phyloP scores from a whole-genome alignment of 1,140 invertebrate species.

The Paraescarpia echinospica region DNA sequence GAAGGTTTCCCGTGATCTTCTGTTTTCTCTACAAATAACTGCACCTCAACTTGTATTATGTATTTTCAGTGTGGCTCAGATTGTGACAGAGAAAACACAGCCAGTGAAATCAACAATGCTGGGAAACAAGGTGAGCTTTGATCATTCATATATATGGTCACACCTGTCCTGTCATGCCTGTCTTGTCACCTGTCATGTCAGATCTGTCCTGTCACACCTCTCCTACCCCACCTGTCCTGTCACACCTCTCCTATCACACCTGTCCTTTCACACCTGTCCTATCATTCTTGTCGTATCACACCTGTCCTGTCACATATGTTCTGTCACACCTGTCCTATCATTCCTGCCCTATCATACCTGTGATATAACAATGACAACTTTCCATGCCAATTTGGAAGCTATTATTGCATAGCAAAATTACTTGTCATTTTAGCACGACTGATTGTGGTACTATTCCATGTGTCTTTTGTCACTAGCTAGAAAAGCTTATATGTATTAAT shows the following conservation, averaged over 20 bases:
- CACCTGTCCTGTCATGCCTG: background rate
- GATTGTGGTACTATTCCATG: background rate
- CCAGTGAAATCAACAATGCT: background rate
- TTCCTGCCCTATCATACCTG: too few species aligned
- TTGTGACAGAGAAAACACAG: background rate
- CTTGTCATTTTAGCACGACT: too few species aligned
- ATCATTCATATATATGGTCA: background rate
- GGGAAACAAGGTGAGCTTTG: background rate
- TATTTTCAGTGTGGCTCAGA: background rate
- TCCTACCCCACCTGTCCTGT: too few species aligned
- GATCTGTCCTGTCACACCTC: too few species aligned
- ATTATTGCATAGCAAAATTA: too few species aligned
- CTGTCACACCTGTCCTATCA: too few species aligned
- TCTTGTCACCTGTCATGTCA: too few species aligned
- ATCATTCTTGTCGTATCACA: too few species aligned
- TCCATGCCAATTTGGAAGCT: too few species aligned
- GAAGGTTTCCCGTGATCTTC: background rate
- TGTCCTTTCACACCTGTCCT: too few species aligned
- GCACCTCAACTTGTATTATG: background rate
- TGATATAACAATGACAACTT: background rate
- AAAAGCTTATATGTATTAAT: slow-evolving; percentile 9
- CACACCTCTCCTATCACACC: too few species aligned
- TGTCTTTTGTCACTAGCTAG: slow-evolving; percentile 13
- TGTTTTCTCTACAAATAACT: background rate
- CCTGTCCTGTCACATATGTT: too few species aligned